These are phyloP conservation scores for Leucoptera coffeella DNA, from an alignment of 2,888 invertebrate genomes.

Conservation along the genomic window DNA sequence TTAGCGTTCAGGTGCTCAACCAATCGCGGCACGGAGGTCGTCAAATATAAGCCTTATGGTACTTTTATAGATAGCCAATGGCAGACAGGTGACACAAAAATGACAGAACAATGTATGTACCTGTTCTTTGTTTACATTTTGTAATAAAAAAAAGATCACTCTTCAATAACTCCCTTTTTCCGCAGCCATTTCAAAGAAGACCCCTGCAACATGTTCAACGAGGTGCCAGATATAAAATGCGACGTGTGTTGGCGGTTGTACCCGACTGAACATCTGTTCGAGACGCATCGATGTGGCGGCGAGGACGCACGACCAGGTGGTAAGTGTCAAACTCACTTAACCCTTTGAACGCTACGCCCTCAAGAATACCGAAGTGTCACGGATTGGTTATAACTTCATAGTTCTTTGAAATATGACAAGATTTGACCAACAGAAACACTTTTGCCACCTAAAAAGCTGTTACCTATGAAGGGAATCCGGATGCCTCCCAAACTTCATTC, in stretches of 20 bases:
- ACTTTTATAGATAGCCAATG: too few relatives aligned
- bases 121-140: background rate
- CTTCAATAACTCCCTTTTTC: conserved; percentile 1
- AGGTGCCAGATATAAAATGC: conserved; percentile 20
- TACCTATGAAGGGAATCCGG: too few relatives aligned
- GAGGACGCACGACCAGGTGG: conserved; percentile 16
- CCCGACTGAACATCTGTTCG: conserved; percentile 13
- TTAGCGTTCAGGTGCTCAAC: too few relatives aligned
- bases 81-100: too few relatives aligned
- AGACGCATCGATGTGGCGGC: conserved; percentile 17
- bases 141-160: background rate
- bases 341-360: background rate
- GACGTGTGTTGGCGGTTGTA: conserved; percentile 15
- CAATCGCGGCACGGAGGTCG: too few relatives aligned
- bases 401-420: too few relatives aligned
- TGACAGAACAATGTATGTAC: background rate
- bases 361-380: too few relatives aligned
- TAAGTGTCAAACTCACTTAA: conserved; percentile 9
- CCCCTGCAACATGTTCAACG: conserved; percentile 13
- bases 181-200: conserved; percentile 14
- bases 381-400: too few relatives aligned
- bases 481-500: too few relatives aligned
- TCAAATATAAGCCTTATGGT: too few relatives aligned
- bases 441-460: too few relatives aligned
- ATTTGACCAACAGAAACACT: too few relatives aligned